Evolutionary conservation across 2,113 vertebrate genomes (phyloP).

Genomic region (Brienomyrus brachyistius): DNA sequence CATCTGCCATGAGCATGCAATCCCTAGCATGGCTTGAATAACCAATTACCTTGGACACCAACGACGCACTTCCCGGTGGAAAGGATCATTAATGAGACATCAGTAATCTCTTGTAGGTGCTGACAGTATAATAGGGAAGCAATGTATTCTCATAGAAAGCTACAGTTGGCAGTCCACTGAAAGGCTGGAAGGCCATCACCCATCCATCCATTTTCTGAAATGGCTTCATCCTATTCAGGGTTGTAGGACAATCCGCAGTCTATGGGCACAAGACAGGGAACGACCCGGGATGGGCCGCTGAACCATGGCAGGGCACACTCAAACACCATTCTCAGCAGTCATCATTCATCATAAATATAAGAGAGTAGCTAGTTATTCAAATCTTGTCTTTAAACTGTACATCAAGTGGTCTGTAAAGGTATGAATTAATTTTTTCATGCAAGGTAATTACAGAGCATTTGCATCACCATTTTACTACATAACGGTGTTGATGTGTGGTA

Average conservation of each 20-base stretch:
- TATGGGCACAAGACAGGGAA: background rate
- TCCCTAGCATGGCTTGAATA: background rate
- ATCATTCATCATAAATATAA: background rate
- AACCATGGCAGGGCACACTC: background rate
- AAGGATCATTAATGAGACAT: background rate
- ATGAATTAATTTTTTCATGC: background rate
- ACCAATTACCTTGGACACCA: background rate
- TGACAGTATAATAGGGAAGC: background rate
- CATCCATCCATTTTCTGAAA: background rate
- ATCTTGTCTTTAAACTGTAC: background rate
- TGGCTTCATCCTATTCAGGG: background rate
- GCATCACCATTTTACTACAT: background rate
- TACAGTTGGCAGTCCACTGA: background rate
- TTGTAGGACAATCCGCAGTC: background rate
- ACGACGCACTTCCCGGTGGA: background rate
- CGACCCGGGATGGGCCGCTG: background rate
- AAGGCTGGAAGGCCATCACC: background rate
- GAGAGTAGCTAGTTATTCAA: background rate
- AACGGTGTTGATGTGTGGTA: background rate
- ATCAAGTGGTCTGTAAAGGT: background rate
- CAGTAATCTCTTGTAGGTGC: background rate
- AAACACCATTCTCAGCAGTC: background rate
- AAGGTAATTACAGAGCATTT: background rate
- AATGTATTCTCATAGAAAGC: background rate
- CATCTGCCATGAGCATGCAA: background rate